Percentiles rank a stretch among this genome's conserved stretches.
Conservation (phyloP, 2,888 invertebrate species). For the Drosophila cyrtoloma region DNA sequence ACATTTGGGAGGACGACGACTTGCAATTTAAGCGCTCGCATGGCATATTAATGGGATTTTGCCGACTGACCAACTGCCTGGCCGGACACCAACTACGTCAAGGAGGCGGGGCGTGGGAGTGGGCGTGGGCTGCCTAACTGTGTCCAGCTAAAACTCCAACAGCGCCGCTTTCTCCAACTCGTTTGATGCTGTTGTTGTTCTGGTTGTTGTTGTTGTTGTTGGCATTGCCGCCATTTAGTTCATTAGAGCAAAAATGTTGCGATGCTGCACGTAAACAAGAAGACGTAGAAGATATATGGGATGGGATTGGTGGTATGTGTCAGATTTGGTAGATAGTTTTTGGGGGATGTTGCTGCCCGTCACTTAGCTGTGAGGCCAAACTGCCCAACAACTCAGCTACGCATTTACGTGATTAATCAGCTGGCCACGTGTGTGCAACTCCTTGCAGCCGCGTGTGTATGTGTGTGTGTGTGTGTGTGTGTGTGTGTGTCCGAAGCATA, state of each 20-base stretch:
- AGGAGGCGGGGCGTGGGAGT: neutral
- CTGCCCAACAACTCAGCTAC: constrained; percentile 58
- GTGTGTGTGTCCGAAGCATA: constrained; percentile 43
- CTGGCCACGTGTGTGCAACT: constrained; percentile 70
- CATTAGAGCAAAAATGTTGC: constrained; percentile 79
- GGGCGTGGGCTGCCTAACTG: neutral
- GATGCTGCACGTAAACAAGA: constrained; percentile 60
- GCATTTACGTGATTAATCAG: constrained; percentile 81
- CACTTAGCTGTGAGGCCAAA: constrained; percentile 39
- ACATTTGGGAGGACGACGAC: constrained; percentile 65
- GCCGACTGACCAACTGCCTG: constrained; percentile 56
- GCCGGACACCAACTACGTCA: constrained; percentile 23
- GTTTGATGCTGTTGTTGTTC: neutral
- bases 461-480: constrained; percentile 13
- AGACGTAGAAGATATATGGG: neutral
- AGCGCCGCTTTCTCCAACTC: constrained; percentile 23
- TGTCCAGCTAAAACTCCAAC: constrained; percentile 20
- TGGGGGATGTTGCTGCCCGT: constrained; percentile 27
- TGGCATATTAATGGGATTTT: constrained; percentile 74
- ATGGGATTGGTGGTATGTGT: neutral
- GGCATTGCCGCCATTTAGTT: constrained; percentile 72
- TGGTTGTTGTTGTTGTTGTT: constrained; percentile 7
- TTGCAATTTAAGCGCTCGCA: constrained; percentile 78
- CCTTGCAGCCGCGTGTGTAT: constrained; percentile 9
- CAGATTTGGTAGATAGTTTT: constrained; percentile 1